Conservation (phyloP, 2,113 vertebrate species). For the Tetrax tetrax region DNA sequence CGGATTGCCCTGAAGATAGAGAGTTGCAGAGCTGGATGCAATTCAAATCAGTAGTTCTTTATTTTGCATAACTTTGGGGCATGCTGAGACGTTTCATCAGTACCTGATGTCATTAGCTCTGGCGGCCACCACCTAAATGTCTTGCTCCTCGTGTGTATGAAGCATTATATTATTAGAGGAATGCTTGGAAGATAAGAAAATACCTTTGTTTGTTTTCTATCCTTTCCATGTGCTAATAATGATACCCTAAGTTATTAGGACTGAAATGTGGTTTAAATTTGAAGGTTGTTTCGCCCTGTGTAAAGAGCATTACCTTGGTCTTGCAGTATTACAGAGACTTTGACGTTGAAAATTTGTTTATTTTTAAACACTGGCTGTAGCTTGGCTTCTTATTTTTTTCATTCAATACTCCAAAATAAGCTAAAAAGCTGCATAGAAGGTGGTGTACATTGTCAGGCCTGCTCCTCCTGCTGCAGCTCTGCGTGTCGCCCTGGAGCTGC, state of each 20-base stretch:
- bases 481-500: neutral
- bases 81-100: conserved; percentile 35
- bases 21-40: conserved; percentile 61
- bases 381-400: neutral
- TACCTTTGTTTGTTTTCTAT: neutral
- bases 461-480: neutral
- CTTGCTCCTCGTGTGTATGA: neutral
- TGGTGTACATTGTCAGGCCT: neutral
- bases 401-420: neutral
- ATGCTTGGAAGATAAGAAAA: conserved; percentile 35
- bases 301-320: neutral
- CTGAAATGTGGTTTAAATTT: conserved; percentile 1
- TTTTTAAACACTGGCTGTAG: neutral
- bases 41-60: conserved; percentile 71
- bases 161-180: neutral
- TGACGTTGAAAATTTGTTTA: neutral
- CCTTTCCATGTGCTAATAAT: conserved; percentile 29
- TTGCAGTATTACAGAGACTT: neutral
- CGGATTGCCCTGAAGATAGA: conserved; percentile 72
- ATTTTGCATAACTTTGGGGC: conserved; percentile 72
- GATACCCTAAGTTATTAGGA: conserved; percentile 17
- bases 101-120: conserved; percentile 63
- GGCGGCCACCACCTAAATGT: conserved; percentile 20
- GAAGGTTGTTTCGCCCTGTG: neutral
- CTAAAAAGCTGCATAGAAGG: neutral